A percentile compares a stretch with the other conserved stretches of the same genome.
Evolutionary conservation across 2,888 invertebrate species (phyloP).

Genomic region (Brachyopa scutellaris): DNA sequence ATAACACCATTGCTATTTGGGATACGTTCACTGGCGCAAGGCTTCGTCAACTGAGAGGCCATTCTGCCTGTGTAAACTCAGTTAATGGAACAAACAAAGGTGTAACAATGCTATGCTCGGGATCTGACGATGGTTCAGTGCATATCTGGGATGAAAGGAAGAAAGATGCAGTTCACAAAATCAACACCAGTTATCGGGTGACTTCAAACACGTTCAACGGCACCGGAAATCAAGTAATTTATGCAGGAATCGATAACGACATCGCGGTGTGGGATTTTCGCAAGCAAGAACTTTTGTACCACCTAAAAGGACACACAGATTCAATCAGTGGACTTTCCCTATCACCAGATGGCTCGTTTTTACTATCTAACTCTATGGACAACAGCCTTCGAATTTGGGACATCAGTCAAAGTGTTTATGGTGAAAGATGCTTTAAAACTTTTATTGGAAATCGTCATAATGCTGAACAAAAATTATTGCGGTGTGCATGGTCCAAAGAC

Average conservation of each 20-base stretch:
- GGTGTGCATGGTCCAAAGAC: not conserved
- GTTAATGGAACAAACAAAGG: not conserved
- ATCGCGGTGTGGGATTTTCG: not conserved
- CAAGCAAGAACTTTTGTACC: slow-evolving; percentile 89
- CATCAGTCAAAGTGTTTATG: slow-evolving; percentile 82
- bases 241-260: not conserved
- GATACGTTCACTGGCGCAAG: not conserved
- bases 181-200: not conserved
- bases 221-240: not conserved
- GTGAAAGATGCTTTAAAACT: not conserved
- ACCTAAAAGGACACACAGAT: slow-evolving; percentile 97
- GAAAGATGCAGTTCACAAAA: not conserved
- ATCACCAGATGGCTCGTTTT: slow-evolving; percentile 94
- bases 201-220: not conserved
- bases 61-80: not conserved
- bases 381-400: slow-evolving; percentile 96
- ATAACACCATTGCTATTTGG: slow-evolving; percentile 5
- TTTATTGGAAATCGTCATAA: not conserved
- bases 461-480: not conserved
- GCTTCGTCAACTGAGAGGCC: not conserved
- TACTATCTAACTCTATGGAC: slow-evolving; percentile 95
- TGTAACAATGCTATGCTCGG: not conserved
- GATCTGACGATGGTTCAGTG: not conserved
- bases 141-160: slow-evolving; percentile 4
- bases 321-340: slow-evolving; percentile 96